These are phyloP conservation scores for Sylvilagus bachmani DNA, from an alignment of 2,113 vertebrate genomes.

Conservation along the genomic window DNA sequence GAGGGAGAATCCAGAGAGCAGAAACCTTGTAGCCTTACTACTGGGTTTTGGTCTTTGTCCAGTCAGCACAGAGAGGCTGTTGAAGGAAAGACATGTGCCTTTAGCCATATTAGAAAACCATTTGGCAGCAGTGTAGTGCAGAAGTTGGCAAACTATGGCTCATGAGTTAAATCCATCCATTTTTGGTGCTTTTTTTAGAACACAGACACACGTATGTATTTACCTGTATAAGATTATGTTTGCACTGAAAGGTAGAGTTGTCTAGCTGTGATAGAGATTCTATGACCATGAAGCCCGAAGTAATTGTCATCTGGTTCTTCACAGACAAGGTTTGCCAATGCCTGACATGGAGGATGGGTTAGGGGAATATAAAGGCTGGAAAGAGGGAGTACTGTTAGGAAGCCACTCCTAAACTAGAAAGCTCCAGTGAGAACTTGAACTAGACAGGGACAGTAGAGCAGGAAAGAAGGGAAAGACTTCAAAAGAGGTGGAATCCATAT, in stretches of 20 bases:
- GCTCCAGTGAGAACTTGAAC: neutral
- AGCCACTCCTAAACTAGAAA: neutral
- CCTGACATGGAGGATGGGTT: neutral
- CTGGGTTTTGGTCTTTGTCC: neutral
- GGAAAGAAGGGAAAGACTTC: neutral
- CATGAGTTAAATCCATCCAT: neutral
- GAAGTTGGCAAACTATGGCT: conserved; percentile 1
- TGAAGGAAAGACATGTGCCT: neutral
- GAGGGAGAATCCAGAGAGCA: neutral
- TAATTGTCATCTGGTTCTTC: conserved; percentile 35
- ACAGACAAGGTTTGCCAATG: neutral
- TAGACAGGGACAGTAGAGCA: no score
- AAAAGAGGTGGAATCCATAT: conserved; percentile 9
- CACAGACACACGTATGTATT: neutral
- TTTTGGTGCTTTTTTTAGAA: conserved; percentile 14
- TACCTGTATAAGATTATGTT: conserved; percentile 9
- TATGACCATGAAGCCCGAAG: neutral
- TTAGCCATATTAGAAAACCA: conserved; percentile 52
- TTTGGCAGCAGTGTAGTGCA: conserved; percentile 21
- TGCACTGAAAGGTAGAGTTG: neutral
- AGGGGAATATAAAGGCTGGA: neutral
- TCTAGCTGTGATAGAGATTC: neutral
- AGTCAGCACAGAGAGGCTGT: neutral
- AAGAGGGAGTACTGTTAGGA: neutral
- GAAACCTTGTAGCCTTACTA: neutral